phyloP scores from a whole-genome alignment of 1,140 invertebrate species.

The Notospermus geniculatus region DNA sequence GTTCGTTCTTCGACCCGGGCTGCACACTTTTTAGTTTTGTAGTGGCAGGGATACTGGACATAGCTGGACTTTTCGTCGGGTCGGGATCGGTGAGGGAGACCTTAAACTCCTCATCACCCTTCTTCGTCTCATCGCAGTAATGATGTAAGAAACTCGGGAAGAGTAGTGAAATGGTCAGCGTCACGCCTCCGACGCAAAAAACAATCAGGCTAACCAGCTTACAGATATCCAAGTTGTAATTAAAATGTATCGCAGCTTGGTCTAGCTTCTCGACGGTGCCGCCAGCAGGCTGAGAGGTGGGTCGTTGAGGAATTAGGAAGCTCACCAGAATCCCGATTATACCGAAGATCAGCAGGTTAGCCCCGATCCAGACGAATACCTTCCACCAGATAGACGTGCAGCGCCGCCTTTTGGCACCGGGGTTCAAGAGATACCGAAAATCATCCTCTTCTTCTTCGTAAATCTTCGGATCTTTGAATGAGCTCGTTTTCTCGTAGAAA shows the following conservation, averaged over 20 bases:
- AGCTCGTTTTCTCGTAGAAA: constrained; percentile 55
- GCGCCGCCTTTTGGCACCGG: constrained; percentile 37
- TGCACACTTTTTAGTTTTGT: constrained; percentile 47
- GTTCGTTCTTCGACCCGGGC: constrained; percentile 30
- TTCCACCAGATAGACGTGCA: constrained; percentile 57
- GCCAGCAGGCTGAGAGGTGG: constrained; percentile 53
- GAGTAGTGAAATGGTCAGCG: constrained; percentile 57
- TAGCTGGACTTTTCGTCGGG: constrained; percentile 36
- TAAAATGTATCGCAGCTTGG: constrained; percentile 56
- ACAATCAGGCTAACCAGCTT: constrained; percentile 59
- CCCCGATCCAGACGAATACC: constrained; percentile 56
- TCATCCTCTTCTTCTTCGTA: constrained; percentile 57
- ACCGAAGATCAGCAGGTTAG: constrained; percentile 57
- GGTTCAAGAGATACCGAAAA: constrained; percentile 54
- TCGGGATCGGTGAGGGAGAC: constrained; percentile 26
- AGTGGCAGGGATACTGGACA: constrained; percentile 44
- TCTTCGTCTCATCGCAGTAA: constrained; percentile 49
- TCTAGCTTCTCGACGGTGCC: constrained; percentile 54
- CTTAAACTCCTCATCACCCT: constrained; percentile 28
- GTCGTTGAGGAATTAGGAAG: constrained; percentile 58
- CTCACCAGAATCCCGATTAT: constrained; percentile 58
- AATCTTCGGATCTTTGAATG: constrained; percentile 42
- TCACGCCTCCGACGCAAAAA: constrained; percentile 60
- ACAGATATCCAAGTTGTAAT: constrained; percentile 59
- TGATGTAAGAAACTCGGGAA: constrained; percentile 57